Evolutionary conservation across 2,888 invertebrate genomes (phyloP), one percentile per base, ranked within the genome.

Genomic region (Mythimna impura): DNA sequence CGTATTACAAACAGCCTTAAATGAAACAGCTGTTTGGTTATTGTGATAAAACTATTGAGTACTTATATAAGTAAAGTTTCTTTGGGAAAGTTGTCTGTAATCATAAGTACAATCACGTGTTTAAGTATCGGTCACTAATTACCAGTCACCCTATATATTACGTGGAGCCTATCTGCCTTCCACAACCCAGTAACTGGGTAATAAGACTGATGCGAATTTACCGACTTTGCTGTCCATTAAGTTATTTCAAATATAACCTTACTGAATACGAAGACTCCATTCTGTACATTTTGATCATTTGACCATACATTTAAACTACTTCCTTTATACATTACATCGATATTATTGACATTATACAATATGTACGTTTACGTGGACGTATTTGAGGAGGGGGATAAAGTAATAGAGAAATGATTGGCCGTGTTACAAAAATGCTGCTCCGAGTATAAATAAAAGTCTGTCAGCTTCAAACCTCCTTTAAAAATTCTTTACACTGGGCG

Each of bases 281-380:
- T 65, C 81, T 78, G 77, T 81, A 81, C 69, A 78, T 47, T 63
- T 72, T 52, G 62, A 67, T 67, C 22, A 74, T 25, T 34, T 40
- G 12, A 80, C 6, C 54, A 75, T 65, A 65, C 17, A 57, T 71
- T 77, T 60, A 17, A 36, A 25, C 6, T 63, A 77, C 36, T 20
- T 52, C 34, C 47, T 81, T 77, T 81, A 77, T 78, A 79, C 36
- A 78, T 62, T 57, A 80, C 17, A 80, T 2, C 43, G 30, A 55
- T 54, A 66, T n/a, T 76, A 66, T 81, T 79, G 78, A 77, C 36
- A 77, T 71, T 79, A 79, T 79, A 82, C 66, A 71, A 43, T 67
- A 71, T 67, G 77, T 76, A 77, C 40, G 61, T 74, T 73, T 30
- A 36, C 4, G 30, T 25, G 25, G 73, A 63, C 58, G 40, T 43